Evolutionary conservation across 2,113 vertebrate species (phyloP), one percentile per base, ranked within the genome.

Genomic region (Pachycephala philippinensis): DNA sequence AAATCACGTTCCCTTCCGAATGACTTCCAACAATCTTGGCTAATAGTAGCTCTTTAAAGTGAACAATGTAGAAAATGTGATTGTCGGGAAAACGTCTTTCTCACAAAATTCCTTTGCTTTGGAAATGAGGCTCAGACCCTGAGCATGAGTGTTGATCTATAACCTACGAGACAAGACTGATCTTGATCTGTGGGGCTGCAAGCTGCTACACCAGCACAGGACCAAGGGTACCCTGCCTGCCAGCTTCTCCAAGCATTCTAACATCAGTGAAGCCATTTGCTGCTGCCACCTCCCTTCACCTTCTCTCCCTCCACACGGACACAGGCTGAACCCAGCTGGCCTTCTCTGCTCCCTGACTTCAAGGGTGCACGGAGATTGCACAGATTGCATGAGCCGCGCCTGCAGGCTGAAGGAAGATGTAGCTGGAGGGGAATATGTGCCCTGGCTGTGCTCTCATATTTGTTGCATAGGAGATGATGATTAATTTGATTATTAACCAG

Each of bases 371-470:
- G 0, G 40, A 59, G 61, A 57, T 13, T 27, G 53, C 53, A 16
- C 11, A 2, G 7, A 40, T 9, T 0, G 0, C 27, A 0, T 5
- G 33, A 53, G 49, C n/a, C 1, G 1, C 4, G 3, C 23, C 45
- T 47, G 61, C 69, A 44, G 4, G 6, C 26, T 27, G 47, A 59
- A 84, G 45, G n/a, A 81, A 50, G 39, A 22, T 22, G 59, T 8
- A 49, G 49, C 50, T 79, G 56, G 63, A 66, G 53, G 5, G 31
- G 10, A 87, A 35, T 30, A 28, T 14, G 5, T 24, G 20, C 68
- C 59, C 75, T 56, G 60, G 12, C 68, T 54, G 4, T 22, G 24
- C 40, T 52, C 14, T 49, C 22, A 4, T 37, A 57, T 68, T 80
- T 86, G 39, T 65, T 80, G 44, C 50, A 54, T 2, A 64, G 81